Base-by-base conservation (phyloP, 2,797 vertebrate species). In the Muscicapa striata region DNA sequence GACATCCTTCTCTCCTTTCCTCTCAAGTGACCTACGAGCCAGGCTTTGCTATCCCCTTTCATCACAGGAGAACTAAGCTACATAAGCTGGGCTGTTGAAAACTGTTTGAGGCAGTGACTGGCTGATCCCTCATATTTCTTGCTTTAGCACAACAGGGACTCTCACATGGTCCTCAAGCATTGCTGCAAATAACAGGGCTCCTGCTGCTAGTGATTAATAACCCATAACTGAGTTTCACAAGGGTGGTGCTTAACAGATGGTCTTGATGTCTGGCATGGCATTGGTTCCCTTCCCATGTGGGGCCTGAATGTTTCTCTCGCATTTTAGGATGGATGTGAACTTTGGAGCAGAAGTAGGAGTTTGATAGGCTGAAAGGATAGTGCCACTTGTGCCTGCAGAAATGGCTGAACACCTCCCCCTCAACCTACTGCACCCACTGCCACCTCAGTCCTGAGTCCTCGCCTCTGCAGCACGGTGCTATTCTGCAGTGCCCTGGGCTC, bases 161-260 rank as follows among this genome's bases (percentile, higher is more conserved):
- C 23, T 81, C 38, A 77, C 59, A 22, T 62, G 40, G 49, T 93
- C 52, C 49, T 90, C 79, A 64, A 87, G 63, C 49, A 70, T 49
- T 67, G 80, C 67, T 88, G 34, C 63, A 90, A 73, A 69, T 64
- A 91, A 52, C 59, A 82, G 70, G 23, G 59, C 52, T 82, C 54
- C 62, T 73, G 63, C 84, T 96, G 67, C 46, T 93, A 51, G 54
- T 90, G 92, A 87, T 90, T 87, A 90, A 90, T 96, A 94, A 83
- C 62, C 46, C 36, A 48, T 77, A 87, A 89, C 92, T 59, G 73
- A 92, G 40, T 72, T 87, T 89, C 72, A 85, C 29, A 89, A 59
- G 84, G 54, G 58, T 86, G 48, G 41, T 92, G 45, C 48, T 90
- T 92, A 90, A 91, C 91, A 93, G 89, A 93, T 94, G 86, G 93